A percentile compares a stretch with the other conserved stretches of the same genome.
Conservation (phyloP, 2,888 invertebrate genomes). For the Synanthedon vespiformis region DNA sequence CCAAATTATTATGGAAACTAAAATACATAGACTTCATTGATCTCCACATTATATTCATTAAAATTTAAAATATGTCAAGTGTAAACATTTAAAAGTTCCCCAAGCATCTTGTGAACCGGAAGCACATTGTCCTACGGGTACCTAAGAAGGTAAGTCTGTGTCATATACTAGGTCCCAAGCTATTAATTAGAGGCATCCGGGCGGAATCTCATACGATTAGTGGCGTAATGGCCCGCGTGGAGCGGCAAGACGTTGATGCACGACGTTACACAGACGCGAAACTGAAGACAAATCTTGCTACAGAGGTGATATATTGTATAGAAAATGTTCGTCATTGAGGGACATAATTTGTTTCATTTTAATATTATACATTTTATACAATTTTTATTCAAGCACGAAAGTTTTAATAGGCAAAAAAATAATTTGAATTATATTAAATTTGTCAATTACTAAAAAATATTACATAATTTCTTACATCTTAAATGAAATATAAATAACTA, state of each 20-base stretch:
- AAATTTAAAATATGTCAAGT: too few species aligned
- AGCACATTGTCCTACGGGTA: not conserved
- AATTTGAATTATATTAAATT: not conserved
- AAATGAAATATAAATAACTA: too few species aligned
- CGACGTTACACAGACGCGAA: constrained; percentile 5
- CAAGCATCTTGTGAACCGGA: not conserved
- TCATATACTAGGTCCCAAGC: constrained; percentile 12
- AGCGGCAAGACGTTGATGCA: constrained; percentile 44
- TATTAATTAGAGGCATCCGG: constrained; percentile 55
- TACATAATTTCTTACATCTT: not conserved
- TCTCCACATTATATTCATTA: too few species aligned
- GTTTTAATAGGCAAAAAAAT: not conserved
- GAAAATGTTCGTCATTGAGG: not conserved
- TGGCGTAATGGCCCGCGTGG: constrained; percentile 45
- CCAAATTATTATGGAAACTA: too few species aligned
- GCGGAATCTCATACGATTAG: constrained; percentile 58
- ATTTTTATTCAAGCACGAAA: too few species aligned
- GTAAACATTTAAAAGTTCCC: too few species aligned
- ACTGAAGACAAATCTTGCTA: not conserved
- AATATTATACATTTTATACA: too few species aligned
- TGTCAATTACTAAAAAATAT: not conserved
- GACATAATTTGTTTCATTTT: not conserved
- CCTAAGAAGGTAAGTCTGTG: not conserved
- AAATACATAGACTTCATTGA: too few species aligned
- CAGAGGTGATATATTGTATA: not conserved